These are phyloP conservation scores for Rhodinocichla rosea DNA, from an alignment of 2,113 vertebrate species.

Conservation along the genomic window DNA sequence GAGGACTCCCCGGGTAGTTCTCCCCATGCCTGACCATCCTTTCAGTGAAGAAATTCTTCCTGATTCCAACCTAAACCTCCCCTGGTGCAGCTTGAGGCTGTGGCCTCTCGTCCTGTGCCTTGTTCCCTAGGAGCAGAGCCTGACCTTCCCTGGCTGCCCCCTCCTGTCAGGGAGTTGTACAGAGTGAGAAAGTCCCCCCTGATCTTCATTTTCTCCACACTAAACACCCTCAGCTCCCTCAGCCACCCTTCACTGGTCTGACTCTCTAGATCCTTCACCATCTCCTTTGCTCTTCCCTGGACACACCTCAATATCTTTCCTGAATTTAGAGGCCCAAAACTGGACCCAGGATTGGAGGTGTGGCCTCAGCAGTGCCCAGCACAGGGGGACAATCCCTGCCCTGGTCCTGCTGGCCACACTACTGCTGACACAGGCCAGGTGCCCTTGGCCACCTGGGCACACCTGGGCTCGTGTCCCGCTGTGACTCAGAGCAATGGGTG, in stretches of 20 bases:
- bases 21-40: not conserved
- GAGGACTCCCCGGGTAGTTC: not conserved
- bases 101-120: not conserved
- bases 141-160: not conserved
- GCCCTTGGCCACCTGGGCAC: not conserved
- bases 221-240: not conserved
- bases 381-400: not conserved
- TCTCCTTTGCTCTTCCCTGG: not conserved
- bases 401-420: not conserved
- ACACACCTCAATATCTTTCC: not conserved
- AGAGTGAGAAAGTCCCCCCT: not conserved
- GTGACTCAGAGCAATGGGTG: rapidly evolving
- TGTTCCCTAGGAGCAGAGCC: not conserved
- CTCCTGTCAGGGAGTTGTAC: not conserved
- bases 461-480: not conserved
- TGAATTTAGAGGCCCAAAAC: not conserved
- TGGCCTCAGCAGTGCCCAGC: not conserved
- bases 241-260: not conserved
- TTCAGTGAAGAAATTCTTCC: not conserved
- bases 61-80: not conserved
- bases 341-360: not conserved
- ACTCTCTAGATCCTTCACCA: not conserved
- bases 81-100: not conserved
- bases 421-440: not conserved
- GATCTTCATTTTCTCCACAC: not conserved